Percentiles rank a stretch among this genome's conserved stretches.
Conservation (phyloP, 2,113 vertebrate genomes). For the Azemiops feae region DNA sequence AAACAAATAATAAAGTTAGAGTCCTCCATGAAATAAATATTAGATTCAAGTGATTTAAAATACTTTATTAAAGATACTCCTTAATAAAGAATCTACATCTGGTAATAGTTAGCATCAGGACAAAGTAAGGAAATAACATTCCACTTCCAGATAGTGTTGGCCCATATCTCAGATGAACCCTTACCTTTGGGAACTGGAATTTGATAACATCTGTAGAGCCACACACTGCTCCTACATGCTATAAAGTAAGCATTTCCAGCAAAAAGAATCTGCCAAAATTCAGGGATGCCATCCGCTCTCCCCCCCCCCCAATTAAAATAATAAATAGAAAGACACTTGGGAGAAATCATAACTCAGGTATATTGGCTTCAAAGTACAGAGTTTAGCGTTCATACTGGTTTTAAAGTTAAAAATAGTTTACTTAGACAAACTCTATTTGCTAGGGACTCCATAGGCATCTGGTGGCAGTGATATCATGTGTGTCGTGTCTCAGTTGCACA, state of each 20-base stretch:
- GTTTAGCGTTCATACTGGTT: background rate
- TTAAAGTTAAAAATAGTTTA: background rate
- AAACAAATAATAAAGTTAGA: background rate
- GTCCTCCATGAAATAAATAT: background rate
- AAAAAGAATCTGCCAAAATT: background rate
- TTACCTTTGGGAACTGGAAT: background rate
- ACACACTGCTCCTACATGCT: background rate
- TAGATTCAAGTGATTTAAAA: background rate
- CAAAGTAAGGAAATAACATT: background rate
- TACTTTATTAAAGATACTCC: background rate
- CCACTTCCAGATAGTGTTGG: background rate
- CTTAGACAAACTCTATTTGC: background rate
- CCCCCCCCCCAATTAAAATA: background rate
- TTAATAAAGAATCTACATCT: background rate
- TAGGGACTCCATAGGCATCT: background rate
- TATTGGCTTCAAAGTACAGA: background rate
- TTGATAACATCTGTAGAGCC: background rate
- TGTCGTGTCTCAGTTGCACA: background rate
- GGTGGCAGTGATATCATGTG: background rate
- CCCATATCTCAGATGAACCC: background rate
- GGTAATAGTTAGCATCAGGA: background rate
- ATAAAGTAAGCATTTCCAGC: background rate
- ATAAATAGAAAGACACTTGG: background rate
- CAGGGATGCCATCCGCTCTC: background rate
- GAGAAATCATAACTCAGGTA: background rate